Conservation (phyloP, 2,888 invertebrate species). For the Drosophila phalerata region DNA sequence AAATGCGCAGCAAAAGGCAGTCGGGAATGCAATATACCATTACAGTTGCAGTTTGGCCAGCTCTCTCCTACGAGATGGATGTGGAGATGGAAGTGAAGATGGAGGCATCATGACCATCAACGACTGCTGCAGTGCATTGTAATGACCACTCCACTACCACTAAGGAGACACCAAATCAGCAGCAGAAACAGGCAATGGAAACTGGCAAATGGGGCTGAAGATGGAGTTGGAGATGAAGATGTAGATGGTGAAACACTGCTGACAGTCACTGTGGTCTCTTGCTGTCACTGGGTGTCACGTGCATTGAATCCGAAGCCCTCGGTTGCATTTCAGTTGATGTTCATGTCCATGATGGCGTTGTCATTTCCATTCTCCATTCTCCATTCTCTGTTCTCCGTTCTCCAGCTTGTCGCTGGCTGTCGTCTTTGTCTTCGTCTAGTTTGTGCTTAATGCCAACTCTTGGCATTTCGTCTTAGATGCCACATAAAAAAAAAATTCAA, state of each 20-base stretch:
- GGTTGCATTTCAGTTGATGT: slow-evolving; percentile 70
- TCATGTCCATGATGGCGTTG: slow-evolving; percentile 45
- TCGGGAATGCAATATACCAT: slow-evolving; percentile 48
- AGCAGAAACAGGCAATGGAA: slow-evolving; percentile 13
- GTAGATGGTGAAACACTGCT: slow-evolving; percentile 9
- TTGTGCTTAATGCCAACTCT: slow-evolving; percentile 74
- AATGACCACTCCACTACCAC: slow-evolving; percentile 60
- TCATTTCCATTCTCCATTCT: slow-evolving; percentile 47
- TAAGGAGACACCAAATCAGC: slow-evolving; percentile 29
- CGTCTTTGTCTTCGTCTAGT: slow-evolving; percentile 45
- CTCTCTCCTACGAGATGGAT: not conserved
- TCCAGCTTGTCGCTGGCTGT: slow-evolving; percentile 20
- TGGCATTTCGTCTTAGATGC: slow-evolving; percentile 73
- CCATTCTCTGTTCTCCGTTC: not conserved
- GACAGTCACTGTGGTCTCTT: slow-evolving; percentile 58
- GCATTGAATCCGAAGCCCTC: slow-evolving; percentile 68
- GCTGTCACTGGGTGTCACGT: slow-evolving; percentile 60
- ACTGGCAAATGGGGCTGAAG: slow-evolving; percentile 4
- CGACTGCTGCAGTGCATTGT: slow-evolving; percentile 46
- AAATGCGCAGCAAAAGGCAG: slow-evolving; percentile 63
- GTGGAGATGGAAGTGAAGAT: not conserved
- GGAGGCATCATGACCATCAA: slow-evolving; percentile 39
- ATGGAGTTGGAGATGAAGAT: slow-evolving; percentile 3
- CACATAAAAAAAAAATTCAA: slow-evolving; percentile 64
- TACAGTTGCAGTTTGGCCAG: slow-evolving; percentile 11